phyloP scores from a whole-genome alignment of 2,797 vertebrate species.

The Chaetodon trifasciatus region DNA sequence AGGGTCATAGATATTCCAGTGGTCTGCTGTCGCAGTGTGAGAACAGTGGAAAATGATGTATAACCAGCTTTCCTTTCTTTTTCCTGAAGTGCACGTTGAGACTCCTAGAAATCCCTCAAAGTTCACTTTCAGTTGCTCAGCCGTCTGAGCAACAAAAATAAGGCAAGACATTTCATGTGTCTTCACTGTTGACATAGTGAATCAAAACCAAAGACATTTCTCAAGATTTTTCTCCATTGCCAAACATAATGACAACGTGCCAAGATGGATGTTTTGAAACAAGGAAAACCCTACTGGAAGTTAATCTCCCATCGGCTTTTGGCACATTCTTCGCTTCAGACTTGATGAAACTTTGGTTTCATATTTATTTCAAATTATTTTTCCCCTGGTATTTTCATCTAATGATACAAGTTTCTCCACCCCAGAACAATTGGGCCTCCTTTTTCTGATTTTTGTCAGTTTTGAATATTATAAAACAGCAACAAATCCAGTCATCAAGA shows the following conservation, averaged over 20 bases:
- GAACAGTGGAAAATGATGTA: background rate
- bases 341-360: background rate
- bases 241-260: slow-evolving; percentile 26
- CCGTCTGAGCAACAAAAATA: slow-evolving; percentile 24
- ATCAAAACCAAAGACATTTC: slow-evolving; percentile 32
- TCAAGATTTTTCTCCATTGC: slow-evolving; percentile 16
- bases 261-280: slow-evolving; percentile 51
- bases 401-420: background rate
- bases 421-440: background rate
- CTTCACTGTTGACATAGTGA: slow-evolving; percentile 34
- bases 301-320: slow-evolving; percentile 18
- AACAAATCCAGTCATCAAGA: background rate
- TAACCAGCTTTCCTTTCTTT: background rate
- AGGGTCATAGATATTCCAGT: slow-evolving; percentile 14
- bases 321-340: slow-evolving; percentile 15
- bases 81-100: slow-evolving; percentile 3
- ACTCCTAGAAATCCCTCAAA: slow-evolving; percentile 4
- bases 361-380: slow-evolving; percentile 16
- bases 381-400: background rate
- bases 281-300: slow-evolving; percentile 38
- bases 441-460: background rate
- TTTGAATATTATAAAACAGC: background rate
- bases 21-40: slow-evolving; percentile 9
- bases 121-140: slow-evolving; percentile 35
- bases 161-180: slow-evolving; percentile 26